These are phyloP conservation scores for Ibycter americanus DNA, from an alignment of 2,797 vertebrate species.

Conservation along the genomic window DNA sequence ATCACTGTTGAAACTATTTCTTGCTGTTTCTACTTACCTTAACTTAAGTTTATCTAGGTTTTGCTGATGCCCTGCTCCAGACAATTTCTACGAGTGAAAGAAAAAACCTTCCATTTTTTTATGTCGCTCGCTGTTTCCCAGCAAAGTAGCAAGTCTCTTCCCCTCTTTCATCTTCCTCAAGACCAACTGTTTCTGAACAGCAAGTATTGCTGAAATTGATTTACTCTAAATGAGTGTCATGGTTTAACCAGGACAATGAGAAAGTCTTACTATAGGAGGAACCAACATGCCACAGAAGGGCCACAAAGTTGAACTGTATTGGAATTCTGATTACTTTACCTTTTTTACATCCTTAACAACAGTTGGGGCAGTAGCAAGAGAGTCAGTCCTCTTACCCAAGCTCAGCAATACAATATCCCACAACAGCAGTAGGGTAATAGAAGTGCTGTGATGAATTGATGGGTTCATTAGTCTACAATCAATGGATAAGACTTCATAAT, in stretches of 20 bases:
- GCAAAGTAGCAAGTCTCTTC: not conserved
- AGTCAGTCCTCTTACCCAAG: not conserved
- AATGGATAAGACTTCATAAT: slow-evolving; percentile 61
- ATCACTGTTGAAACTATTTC: not conserved
- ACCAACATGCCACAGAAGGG: not conserved
- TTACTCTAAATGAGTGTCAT: not conserved
- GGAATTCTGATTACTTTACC: slow-evolving; percentile 38
- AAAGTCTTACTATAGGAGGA: not conserved
- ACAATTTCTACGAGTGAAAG: not conserved
- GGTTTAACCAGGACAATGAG: not conserved
- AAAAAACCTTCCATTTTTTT: not conserved
- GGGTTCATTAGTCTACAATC: slow-evolving; percentile 69
- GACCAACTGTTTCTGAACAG: not conserved
- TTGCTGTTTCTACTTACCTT: not conserved
- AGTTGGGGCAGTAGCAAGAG: not conserved
- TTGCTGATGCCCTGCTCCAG: not conserved
- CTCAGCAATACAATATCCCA: slow-evolving; percentile 28
- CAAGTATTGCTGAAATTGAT: not conserved
- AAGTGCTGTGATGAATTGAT: slow-evolving; percentile 70
- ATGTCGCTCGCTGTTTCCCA: not conserved
- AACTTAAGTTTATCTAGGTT: not conserved
- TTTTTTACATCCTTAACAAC: slow-evolving; percentile 13
- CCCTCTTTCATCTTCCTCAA: not conserved
- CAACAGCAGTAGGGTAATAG: slow-evolving; percentile 54
- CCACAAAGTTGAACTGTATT: slow-evolving; percentile 7